Percentiles rank a stretch among this genome's conserved stretches.
Conservation (phyloP, 2,888 invertebrate genomes). For the Eueremaeus valkanovi region DNA sequence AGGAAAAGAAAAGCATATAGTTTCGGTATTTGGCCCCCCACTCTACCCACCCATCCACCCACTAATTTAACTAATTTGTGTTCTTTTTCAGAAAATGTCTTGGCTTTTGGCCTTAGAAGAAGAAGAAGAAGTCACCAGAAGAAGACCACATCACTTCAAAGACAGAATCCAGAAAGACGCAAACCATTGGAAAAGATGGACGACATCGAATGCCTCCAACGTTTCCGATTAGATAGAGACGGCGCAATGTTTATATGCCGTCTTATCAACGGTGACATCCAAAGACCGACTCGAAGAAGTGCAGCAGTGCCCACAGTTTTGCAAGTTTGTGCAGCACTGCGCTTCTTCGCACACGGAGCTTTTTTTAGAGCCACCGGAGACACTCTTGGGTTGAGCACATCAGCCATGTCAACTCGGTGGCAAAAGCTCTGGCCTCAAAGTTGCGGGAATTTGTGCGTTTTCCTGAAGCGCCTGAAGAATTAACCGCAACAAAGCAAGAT, state of each 20-base stretch:
- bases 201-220: background rate
- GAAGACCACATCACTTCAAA: too few relatives aligned
- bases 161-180: background rate
- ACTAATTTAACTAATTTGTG: too few relatives aligned
- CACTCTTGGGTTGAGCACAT: background rate
- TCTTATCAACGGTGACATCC: background rate
- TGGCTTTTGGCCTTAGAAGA: too few relatives aligned
- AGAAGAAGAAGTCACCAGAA: too few relatives aligned
- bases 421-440: background rate
- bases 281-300: background rate
- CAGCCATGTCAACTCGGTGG: background rate
- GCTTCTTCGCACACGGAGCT: background rate
- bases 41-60: too few relatives aligned
- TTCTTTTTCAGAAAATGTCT: too few relatives aligned
- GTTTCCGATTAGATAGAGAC: background rate
- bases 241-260: background rate
- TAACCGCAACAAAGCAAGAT: background rate
- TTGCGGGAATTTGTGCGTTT: background rate
- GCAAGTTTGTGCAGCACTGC: background rate
- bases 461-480: background rate
- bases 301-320: background rate
- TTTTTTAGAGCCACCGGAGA: slow-evolving; percentile 10
- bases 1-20: too few relatives aligned
- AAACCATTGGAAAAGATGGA: background rate
- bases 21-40: too few relatives aligned